Conservation (phyloP, 2,888 invertebrate species). For the Caenorhabditis wallacei region DNA sequence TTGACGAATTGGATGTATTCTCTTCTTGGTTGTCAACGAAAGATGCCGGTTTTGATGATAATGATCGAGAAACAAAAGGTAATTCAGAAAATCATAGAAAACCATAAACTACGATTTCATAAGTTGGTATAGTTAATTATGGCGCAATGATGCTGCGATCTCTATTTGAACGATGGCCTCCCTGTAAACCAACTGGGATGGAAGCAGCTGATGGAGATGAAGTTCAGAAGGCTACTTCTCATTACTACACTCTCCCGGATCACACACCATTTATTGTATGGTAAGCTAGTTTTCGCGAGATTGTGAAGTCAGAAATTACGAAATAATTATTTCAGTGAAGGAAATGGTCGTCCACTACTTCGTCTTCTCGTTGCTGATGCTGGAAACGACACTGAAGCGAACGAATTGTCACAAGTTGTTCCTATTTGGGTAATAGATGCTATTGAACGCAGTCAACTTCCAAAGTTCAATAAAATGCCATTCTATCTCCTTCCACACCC, state of each 20-base stretch:
- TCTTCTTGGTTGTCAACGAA: constrained; percentile 98
- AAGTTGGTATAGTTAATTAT: constrained; percentile 89
- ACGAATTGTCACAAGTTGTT: constrained; percentile 68
- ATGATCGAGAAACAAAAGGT: constrained; percentile 86
- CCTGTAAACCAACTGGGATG: constrained; percentile 72
- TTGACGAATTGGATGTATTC: constrained; percentile 98
- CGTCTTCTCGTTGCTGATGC: constrained; percentile 84
- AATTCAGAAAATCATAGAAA: background rate
- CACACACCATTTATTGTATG: constrained; percentile 98
- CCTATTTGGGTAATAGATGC: constrained; percentile 83
- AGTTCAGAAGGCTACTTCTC: constrained; percentile 64
- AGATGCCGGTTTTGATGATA: constrained; percentile 91
- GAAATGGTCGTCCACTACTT: constrained; percentile 95
- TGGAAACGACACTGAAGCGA: constrained; percentile 62
- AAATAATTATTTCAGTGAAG: constrained; percentile 92
- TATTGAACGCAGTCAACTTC: constrained; percentile 87
- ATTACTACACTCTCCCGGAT: constrained; percentile 90
- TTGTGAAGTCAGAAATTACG: too few relatives aligned
- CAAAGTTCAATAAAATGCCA: constrained; percentile 96
- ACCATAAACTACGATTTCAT: constrained; percentile 10
- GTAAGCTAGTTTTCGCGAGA: constrained; percentile 84
- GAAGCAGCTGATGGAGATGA: constrained; percentile 63
- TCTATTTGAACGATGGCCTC: constrained; percentile 93
- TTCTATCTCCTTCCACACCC: constrained; percentile 97
- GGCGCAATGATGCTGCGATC: constrained; percentile 95